Evolutionary conservation across 2,888 invertebrate genomes (phyloP).

Genomic region (Arctia plantaginis): DNA sequence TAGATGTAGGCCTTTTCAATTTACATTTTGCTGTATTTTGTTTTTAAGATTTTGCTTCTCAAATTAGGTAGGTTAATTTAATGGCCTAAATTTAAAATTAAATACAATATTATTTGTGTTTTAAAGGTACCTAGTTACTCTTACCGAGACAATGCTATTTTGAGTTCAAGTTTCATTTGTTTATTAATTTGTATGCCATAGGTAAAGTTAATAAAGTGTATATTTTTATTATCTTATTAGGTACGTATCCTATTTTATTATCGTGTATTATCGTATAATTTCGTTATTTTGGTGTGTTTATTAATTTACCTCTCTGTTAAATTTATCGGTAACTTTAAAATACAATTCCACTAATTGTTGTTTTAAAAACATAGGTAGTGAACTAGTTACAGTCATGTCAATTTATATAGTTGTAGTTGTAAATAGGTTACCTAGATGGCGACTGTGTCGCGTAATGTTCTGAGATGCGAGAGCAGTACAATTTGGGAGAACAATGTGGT

Average conservation of each 20-base stretch:
- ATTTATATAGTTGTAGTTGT: slow-evolving; percentile 57
- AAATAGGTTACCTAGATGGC: slow-evolving; percentile 77
- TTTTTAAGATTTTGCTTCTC: neutral
- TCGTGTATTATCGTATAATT: neutral
- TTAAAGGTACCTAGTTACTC: neutral
- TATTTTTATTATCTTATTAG: neutral
- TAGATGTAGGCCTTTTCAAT: too few species aligned
- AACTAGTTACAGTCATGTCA: slow-evolving; percentile 38
- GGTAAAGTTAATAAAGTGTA: neutral
- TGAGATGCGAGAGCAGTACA: slow-evolving; percentile 59
- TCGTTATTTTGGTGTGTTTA: neutral
- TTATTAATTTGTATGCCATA: neutral
- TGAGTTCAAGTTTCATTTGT: neutral
- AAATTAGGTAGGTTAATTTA: neutral
- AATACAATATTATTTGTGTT: neutral
- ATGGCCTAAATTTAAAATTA: too few species aligned
- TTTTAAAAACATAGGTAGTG: neutral
- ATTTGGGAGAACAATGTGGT: slow-evolving; percentile 38
- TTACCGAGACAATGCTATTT: neutral
- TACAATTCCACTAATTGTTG: neutral
- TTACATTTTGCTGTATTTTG: too few species aligned
- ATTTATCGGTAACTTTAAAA: neutral
- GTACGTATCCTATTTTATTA: neutral
- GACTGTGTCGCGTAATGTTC: slow-evolving; percentile 60
- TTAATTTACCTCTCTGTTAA: neutral